Percentiles rank a stretch among this genome's conserved stretches.
Evolutionary conservation across 2,113 vertebrate genomes (phyloP).

Genomic region (Catharus fuscescens): DNA sequence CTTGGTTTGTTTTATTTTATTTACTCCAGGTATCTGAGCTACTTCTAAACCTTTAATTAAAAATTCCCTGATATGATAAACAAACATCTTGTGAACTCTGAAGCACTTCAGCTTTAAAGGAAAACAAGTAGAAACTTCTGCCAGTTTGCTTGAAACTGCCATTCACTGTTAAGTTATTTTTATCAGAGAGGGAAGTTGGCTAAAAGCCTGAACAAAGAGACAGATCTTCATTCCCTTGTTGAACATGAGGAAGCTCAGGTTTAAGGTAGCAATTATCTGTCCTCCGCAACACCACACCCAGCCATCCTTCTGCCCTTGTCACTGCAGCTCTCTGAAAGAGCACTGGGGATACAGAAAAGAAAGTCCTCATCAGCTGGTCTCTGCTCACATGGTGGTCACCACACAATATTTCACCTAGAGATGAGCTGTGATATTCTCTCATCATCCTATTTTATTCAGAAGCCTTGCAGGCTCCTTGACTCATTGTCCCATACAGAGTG

Average conservation of each 20-base stretch:
- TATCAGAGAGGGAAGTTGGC: slow-evolving; percentile 15
- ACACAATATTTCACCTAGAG: neutral
- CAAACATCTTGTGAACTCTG: neutral
- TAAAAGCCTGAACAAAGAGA: slow-evolving; percentile 6
- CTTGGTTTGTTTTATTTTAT: neutral
- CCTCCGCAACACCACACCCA: slow-evolving; percentile 5
- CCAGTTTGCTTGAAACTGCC: neutral
- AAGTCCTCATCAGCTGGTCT: neutral
- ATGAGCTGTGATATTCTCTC: neutral
- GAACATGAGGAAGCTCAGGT: neutral
- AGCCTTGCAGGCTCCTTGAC: neutral
- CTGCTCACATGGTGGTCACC: neutral
- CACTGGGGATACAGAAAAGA: neutral
- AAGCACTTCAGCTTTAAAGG: neutral
- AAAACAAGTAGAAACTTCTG: neutral
- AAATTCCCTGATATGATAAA: neutral
- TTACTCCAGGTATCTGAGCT: neutral
- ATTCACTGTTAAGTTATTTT: neutral
- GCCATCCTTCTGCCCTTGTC: neutral
- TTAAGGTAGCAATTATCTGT: slow-evolving; percentile 29
- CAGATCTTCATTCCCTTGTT: neutral
- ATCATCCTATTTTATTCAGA: neutral
- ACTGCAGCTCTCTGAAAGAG: neutral
- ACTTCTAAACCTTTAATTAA: neutral
- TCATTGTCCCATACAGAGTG: neutral